Conservation (phyloP, 2,797 vertebrate genomes). For the Poeciliopsis presidionis region DNA sequence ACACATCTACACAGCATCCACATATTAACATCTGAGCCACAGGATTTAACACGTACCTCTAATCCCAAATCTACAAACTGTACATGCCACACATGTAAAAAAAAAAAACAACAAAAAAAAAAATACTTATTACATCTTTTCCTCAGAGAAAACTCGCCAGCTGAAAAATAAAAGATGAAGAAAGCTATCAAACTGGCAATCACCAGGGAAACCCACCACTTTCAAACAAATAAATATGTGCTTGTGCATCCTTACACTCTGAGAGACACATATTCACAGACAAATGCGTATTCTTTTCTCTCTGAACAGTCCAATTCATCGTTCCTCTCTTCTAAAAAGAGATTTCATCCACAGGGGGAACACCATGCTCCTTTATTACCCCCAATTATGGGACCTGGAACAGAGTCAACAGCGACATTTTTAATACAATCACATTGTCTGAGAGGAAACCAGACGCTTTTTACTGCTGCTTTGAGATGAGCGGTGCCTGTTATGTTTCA, state of each 20-base stretch:
- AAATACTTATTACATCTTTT: slow-evolving; percentile 30
- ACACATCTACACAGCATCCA: slow-evolving; percentile 30
- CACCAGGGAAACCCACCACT: slow-evolving; percentile 64
- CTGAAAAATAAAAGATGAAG: slow-evolving; percentile 59
- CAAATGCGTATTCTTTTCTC: slow-evolving; percentile 8
- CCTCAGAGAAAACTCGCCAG: slow-evolving; percentile 55
- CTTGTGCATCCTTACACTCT: slow-evolving; percentile 40
- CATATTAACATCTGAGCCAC: slow-evolving; percentile 38
- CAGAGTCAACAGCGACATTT: slow-evolving; percentile 63
- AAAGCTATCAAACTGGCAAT: slow-evolving; percentile 58
- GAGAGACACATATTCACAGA: slow-evolving; percentile 11
- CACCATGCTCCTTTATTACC: slow-evolving; percentile 65
- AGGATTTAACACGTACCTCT: slow-evolving; percentile 35
- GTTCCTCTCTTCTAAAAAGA: slow-evolving; percentile 51
- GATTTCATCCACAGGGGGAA: slow-evolving; percentile 66
- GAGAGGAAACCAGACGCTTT: slow-evolving; percentile 64
- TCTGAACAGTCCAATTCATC: slow-evolving; percentile 54
- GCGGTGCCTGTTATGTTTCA: slow-evolving; percentile 33
- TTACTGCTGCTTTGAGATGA: slow-evolving; percentile 42
- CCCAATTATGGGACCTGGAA: slow-evolving; percentile 71
- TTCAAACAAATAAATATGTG: slow-evolving; percentile 68
- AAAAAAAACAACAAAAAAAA: background rate
- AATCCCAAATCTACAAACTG: slow-evolving; percentile 28
- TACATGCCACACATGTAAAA: slow-evolving; percentile 28
- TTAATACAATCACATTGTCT: slow-evolving; percentile 67